Evolutionary conservation across 1,140 invertebrate species (phyloP).

Genomic region (Parasteatoda tepidariorum): DNA sequence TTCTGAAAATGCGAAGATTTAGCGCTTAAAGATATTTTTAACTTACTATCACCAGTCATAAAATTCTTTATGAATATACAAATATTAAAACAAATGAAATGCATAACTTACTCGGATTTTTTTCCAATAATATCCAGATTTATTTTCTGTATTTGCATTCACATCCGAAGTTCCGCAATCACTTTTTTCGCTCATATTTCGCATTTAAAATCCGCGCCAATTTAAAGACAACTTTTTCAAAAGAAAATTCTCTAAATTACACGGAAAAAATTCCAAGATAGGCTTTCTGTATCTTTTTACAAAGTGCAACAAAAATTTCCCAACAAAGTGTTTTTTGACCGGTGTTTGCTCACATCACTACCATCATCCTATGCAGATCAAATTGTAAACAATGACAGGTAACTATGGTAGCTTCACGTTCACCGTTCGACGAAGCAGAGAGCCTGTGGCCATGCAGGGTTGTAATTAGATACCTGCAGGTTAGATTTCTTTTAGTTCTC

Average conservation of each 20-base stretch:
- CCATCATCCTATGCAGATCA: not conserved
- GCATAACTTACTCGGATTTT: conserved; percentile 34
- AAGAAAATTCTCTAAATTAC: not conserved
- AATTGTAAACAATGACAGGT: conserved; percentile 53
- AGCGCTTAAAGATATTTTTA: too few relatives aligned
- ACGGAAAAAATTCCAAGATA: conserved; percentile 1
- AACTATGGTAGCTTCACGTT: conserved; percentile 58
- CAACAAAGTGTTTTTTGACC: conserved; percentile 3
- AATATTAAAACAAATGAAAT: too few relatives aligned
- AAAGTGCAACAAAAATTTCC: too few relatives aligned
- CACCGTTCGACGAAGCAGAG: conserved; percentile 8
- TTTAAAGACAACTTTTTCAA: not conserved
- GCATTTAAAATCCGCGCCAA: not conserved
- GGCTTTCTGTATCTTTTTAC: too few relatives aligned
- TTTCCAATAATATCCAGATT: conserved; percentile 46
- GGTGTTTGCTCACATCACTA: not conserved
- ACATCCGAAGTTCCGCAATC: conserved; percentile 8
- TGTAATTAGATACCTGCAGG: not conserved
- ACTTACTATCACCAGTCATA: too few relatives aligned
- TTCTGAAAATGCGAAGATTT: too few relatives aligned
- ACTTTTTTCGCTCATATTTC: conserved; percentile 19
- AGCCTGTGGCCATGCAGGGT: conserved; percentile 1
- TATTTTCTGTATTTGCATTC: conserved; percentile 31
- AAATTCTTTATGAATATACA: too few relatives aligned
- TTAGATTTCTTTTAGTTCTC: not conserved